A percentile compares a stretch with the other conserved stretches of the same genome.
Evolutionary conservation across 1,140 invertebrate species (phyloP).

Genomic region (Plodia interpunctella): DNA sequence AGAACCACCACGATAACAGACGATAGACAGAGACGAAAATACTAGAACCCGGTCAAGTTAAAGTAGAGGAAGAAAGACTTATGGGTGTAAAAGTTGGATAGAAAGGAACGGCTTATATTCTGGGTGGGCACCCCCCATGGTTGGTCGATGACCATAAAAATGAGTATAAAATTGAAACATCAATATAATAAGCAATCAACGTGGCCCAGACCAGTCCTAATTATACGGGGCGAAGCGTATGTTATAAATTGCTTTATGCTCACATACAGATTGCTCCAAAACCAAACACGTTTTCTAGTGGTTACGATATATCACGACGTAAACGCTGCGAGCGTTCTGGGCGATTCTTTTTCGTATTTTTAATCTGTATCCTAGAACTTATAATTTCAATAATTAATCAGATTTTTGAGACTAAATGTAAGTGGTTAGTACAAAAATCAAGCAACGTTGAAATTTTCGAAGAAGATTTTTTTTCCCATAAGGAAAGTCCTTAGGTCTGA

Average conservation of each 20-base stretch:
- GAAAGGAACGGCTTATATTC: conserved; percentile 39
- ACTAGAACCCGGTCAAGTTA: conserved; percentile 33
- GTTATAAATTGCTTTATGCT: conserved; percentile 66
- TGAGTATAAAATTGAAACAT: conserved; percentile 77
- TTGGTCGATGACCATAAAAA: conserved; percentile 76
- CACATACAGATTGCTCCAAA: conserved; percentile 64
- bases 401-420: too few species aligned
- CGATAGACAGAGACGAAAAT: conserved; percentile 33
- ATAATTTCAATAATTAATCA: too few species aligned
- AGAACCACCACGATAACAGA: conserved; percentile 10
- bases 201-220: conserved; percentile 59
- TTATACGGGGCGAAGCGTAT: conserved; percentile 64
- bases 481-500: too few species aligned
- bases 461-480: too few species aligned
- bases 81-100: conserved; percentile 26
- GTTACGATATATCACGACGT: not conserved
- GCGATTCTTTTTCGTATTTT: not conserved
- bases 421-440: too few species aligned
- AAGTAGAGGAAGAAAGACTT: conserved; percentile 50
- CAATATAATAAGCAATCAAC: conserved; percentile 77
- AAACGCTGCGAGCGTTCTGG: not conserved
- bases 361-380: not conserved
- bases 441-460: too few species aligned
- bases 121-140: conserved; percentile 74
- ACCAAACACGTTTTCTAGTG: conserved; percentile 24